These are phyloP conservation scores for Luscinia megarhynchos DNA, from an alignment of 2,797 vertebrate species.

Conservation along the genomic window DNA sequence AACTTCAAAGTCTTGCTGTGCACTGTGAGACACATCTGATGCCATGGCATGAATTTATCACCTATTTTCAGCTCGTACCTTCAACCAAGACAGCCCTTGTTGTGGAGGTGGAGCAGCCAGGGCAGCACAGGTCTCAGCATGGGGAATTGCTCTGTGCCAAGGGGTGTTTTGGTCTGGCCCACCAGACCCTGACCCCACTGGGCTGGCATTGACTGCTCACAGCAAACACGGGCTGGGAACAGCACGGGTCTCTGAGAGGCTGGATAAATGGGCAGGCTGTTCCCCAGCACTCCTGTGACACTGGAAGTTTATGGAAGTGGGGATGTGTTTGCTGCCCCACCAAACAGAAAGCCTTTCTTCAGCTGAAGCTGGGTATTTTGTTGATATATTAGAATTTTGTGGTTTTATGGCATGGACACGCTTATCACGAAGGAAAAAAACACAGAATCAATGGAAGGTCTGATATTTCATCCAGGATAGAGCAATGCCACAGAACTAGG, in stretches of 20 bases:
- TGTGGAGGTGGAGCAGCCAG: neutral
- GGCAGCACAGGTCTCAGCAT: neutral
- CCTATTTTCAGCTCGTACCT: rapidly evolving
- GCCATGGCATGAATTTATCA: rapidly evolving
- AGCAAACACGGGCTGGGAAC: neutral
- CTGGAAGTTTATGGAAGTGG: neutral
- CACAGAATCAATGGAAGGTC: neutral
- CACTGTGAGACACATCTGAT: neutral
- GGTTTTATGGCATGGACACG: neutral
- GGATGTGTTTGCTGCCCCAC: neutral
- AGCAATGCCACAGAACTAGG: neutral
- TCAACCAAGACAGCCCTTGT: neutral
- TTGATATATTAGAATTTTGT: neutral
- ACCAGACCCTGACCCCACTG: neutral
- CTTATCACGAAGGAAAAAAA: neutral
- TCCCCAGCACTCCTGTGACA: neutral
- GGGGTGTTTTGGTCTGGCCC: neutral
- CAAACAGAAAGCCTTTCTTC: neutral
- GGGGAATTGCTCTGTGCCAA: neutral
- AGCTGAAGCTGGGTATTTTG: neutral
- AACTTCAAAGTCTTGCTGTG: neutral
- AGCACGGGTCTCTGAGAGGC: neutral
- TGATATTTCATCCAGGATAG: neutral
- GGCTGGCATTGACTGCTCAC: neutral
- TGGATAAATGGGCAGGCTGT: neutral